phyloP scores from a whole-genome alignment of 2,113 vertebrate genomes.

The Condylura cristata region DNA sequence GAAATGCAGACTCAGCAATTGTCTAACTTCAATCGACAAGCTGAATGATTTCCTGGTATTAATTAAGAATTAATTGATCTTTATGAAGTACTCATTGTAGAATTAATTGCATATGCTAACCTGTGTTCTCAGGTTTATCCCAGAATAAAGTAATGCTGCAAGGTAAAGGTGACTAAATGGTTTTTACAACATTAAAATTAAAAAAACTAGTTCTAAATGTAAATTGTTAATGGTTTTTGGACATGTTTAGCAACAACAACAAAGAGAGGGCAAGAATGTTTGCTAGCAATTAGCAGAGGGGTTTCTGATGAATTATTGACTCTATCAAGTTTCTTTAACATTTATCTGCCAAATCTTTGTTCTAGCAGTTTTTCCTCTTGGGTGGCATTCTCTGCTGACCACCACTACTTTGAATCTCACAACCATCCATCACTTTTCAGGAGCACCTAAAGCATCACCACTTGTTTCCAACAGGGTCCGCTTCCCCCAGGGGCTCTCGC shows the following conservation, averaged over 20 bases:
- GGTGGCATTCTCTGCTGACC: not conserved
- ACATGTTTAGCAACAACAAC: not conserved
- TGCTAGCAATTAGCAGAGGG: not conserved
- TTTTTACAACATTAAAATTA: slow-evolving; percentile 29
- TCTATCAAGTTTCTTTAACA: not conserved
- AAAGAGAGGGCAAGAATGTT: not conserved
- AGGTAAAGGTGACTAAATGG: slow-evolving; percentile 28
- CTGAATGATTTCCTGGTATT: slow-evolving; percentile 60
- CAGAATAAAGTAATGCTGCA: not conserved
- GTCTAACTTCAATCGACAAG: slow-evolving; percentile 31
- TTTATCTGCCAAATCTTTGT: not conserved
- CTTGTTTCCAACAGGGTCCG: not conserved
- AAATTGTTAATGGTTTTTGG: slow-evolving; percentile 35
- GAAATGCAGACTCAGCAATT: slow-evolving; percentile 8
- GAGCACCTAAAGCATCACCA: not conserved
- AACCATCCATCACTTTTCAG: not conserved
- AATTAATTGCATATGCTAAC: slow-evolving; percentile 38
- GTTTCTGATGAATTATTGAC: not conserved
- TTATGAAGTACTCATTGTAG: slow-evolving; percentile 53
- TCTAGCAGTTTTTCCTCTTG: not conserved
- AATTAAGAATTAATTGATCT: slow-evolving; percentile 66
- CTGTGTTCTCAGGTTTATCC: not conserved
- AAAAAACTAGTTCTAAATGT: slow-evolving; percentile 46
- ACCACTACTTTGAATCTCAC: not conserved
- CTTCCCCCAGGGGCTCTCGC: not conserved